Evolutionary conservation across 2,797 vertebrate species (phyloP).

Genomic region (Rachycentron canadum): DNA sequence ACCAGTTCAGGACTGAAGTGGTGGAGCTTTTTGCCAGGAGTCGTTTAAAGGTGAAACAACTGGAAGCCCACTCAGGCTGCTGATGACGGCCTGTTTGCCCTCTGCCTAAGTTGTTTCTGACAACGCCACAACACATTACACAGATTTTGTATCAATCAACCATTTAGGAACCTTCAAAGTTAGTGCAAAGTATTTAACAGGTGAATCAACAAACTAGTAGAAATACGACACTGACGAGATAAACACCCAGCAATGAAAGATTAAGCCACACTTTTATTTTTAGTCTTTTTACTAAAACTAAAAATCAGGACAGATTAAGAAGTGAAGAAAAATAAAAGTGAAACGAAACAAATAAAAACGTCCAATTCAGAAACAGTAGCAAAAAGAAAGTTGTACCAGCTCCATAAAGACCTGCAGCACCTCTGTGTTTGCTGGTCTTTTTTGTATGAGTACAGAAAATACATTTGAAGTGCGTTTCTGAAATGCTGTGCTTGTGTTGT

Average conservation of each 20-base stretch:
- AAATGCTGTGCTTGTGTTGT: too few relatives aligned
- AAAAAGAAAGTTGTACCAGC: neutral
- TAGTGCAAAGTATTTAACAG: neutral
- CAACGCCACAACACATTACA: neutral
- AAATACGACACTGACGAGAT: neutral
- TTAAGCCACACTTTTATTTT: too few relatives aligned
- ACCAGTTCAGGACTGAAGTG: slow-evolving; percentile 87
- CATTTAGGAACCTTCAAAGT: too few relatives aligned
- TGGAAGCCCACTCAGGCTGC: neutral
- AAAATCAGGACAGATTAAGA: neutral
- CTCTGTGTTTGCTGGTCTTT: too few relatives aligned
- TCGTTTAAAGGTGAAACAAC: slow-evolving; percentile 85
- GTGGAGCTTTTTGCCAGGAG: slow-evolving; percentile 92
- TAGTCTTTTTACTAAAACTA: too few relatives aligned
- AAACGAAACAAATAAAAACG: too few relatives aligned
- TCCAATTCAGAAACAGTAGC: too few relatives aligned
- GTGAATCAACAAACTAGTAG: neutral
- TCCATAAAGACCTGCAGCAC: too few relatives aligned
- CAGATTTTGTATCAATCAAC: neutral
- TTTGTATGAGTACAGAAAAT: too few relatives aligned
- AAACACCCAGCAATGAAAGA: neutral
- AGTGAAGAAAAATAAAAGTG: neutral
- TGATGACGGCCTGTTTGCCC: neutral
- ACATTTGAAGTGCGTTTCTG: too few relatives aligned
- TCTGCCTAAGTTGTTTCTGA: neutral